phyloP scores from a whole-genome alignment of 1,140 invertebrate genomes.

The Trachymyrmex septentrionalis region DNA sequence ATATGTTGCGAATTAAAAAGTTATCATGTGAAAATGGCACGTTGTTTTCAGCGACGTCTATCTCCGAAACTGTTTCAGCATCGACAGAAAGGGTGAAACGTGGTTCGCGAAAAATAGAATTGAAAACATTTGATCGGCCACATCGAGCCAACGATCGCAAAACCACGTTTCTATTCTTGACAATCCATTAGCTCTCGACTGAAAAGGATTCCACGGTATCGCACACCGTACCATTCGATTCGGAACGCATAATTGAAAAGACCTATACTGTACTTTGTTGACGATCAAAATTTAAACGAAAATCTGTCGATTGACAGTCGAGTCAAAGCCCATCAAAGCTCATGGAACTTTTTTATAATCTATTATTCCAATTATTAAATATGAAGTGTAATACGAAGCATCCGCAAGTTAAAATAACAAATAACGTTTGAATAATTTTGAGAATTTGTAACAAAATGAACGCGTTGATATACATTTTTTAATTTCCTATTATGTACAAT shows the following conservation, averaged over 20 bases:
- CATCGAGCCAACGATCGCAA: conserved; percentile 50
- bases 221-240: conserved; percentile 29
- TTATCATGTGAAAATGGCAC: conserved; percentile 42
- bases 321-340: not conserved
- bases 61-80: conserved; percentile 48
- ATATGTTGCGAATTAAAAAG: conserved; percentile 24
- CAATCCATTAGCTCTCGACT: conserved; percentile 57
- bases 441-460: not conserved
- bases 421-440: not conserved
- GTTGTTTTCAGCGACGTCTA: conserved; percentile 38
- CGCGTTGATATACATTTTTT: not conserved
- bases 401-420: conserved; percentile 10
- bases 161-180: conserved; percentile 59
- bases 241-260: conserved; percentile 53
- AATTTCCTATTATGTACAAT: not conserved
- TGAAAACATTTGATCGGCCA: conserved; percentile 50
- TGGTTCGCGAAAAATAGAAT: conserved; percentile 40
- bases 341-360: conserved; percentile 7
- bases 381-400: not conserved
- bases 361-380: conserved; percentile 25
- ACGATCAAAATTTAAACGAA: conserved; percentile 42
- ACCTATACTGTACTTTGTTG: conserved; percentile 34
- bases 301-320: conserved; percentile 21
- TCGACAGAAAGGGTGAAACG: conserved; percentile 12
- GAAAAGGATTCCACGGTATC: conserved; percentile 38